Evolutionary conservation across 2,888 invertebrate genomes (phyloP).

Genomic region (Amblyjoppa proteus): DNA sequence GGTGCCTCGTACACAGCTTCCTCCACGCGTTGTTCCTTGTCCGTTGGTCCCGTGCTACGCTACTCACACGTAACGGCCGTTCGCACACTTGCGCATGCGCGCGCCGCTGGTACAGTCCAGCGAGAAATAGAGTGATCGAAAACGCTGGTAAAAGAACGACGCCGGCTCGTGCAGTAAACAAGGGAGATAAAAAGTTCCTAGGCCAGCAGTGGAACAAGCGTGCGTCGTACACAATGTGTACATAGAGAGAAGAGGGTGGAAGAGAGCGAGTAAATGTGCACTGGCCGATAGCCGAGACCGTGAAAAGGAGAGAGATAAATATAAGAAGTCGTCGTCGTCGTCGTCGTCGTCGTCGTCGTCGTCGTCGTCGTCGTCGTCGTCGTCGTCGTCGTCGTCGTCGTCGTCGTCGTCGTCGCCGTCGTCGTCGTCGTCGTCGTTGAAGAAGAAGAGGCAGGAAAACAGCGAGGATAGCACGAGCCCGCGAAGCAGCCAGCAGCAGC

Average conservation of each 20-base stretch:
- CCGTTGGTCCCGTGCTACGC: not conserved
- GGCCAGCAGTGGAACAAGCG: slow-evolving; percentile 44
- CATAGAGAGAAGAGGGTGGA: slow-evolving; percentile 53
- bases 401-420: not conserved
- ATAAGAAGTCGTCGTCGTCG: slow-evolving; percentile 46
- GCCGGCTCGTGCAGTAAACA: not conserved
- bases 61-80: not conserved
- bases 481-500: slow-evolving; percentile 42
- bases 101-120: not conserved
- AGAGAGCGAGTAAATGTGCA: slow-evolving; percentile 56
- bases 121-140: slow-evolving; percentile 37
- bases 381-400: too few species aligned
- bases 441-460: slow-evolving; percentile 52
- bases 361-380: too few species aligned
- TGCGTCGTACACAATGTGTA: slow-evolving; percentile 49
- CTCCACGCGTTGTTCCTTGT: not conserved
- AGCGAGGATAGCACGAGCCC: slow-evolving; percentile 62
- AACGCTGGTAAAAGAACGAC: slow-evolving; percentile 22
- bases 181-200: slow-evolving; percentile 27
- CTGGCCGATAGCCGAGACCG: slow-evolving; percentile 16
- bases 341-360: too few species aligned
- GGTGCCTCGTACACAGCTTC: not conserved
- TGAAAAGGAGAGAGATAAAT: slow-evolving; percentile 57
- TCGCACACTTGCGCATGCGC: not conserved
- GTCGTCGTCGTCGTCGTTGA: too few species aligned